phyloP scores from a whole-genome alignment of 1,140 invertebrate species.

The Anadara kagoshimensis region DNA sequence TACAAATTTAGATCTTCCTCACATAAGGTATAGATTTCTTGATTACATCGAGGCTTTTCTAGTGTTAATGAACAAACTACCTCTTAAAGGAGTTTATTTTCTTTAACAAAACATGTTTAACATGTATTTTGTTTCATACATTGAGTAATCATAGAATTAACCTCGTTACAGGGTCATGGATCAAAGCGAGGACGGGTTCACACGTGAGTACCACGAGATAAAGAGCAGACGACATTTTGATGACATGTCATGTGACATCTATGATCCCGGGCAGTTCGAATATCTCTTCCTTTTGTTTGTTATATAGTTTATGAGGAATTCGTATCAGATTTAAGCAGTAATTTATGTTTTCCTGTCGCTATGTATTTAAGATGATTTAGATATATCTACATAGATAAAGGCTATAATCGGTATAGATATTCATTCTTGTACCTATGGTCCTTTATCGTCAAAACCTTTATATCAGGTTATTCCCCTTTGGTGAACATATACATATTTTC shows the following conservation, averaged over 20 bases:
- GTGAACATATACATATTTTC: too few relatives aligned
- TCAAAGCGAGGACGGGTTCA: slow-evolving; percentile 34
- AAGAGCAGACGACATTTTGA: slow-evolving; percentile 25
- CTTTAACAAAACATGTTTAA: slow-evolving; percentile 4
- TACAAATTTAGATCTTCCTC: too few relatives aligned
- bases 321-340: slow-evolving; percentile 21
- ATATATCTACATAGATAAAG: not conserved
- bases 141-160: slow-evolving; percentile 7
- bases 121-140: slow-evolving; percentile 26
- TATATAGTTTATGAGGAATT: slow-evolving; percentile 25
- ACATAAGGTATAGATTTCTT: too few relatives aligned
- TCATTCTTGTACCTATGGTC: too few relatives aligned
- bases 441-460: too few relatives aligned
- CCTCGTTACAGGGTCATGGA: slow-evolving; percentile 27
- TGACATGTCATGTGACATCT: slow-evolving; percentile 38
- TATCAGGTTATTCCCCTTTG: too few relatives aligned
- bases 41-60: too few relatives aligned
- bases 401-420: too few relatives aligned
- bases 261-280: slow-evolving; percentile 31
- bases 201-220: slow-evolving; percentile 22
- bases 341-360: slow-evolving; percentile 33
- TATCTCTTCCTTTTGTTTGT: slow-evolving; percentile 35
- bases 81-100: too few relatives aligned
- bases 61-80: too few relatives aligned
- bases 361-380: slow-evolving; percentile 19